Evolutionary conservation across 2,113 vertebrate genomes (phyloP), one percentile per base, ranked within the genome.

Genomic region (Cichladusa arquata): DNA sequence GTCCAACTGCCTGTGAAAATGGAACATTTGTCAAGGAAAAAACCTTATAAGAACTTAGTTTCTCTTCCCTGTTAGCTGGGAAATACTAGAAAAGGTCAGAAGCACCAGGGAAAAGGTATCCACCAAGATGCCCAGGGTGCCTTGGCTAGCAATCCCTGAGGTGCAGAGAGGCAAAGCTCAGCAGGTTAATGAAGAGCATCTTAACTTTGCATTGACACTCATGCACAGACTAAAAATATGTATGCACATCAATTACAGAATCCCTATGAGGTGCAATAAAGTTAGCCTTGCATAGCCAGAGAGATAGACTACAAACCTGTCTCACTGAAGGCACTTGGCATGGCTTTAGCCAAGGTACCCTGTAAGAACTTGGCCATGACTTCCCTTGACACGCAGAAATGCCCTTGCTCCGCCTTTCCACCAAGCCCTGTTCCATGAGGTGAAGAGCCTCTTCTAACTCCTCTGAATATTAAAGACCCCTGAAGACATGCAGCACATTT

Each of bases 1-100:
- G 97, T 98, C 98, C 97, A 98, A 98, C 97, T 98, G 98, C 94
- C 98, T 98, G 97, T 98, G 97, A 98, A 98, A 98, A 98, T 98
- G 97, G 97, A 97, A 97, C 97, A 98, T 98, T 98, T 98, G 95
- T 98, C 97, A 98, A 97, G 97, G 97, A 98, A 97, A 93, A 98
- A 98, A 97, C 92, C 93, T 98, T 95, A 14, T 93, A 92, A 29
- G 92, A 92, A 96, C 94, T 96, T 94, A 97, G 93, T 61, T 84
- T 95, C 73, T 97, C 94, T 96, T 96, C 90, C 93, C 92, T 90
- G 64, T 58, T 97, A 96, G 84, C 28, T 95, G 54, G 94, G 56
- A 86, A 93, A 96, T 91, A 93, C 81, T 92, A 90, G 92, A 92
- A 94, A 95, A 72, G 28, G 53, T 81, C 88, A 53, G 79, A 88